Percentiles rank a stretch among this genome's conserved stretches.
These are phyloP conservation scores for Coboldia fuscipes DNA, from an alignment of 1,140 invertebrate genomes.

Conservation along the genomic window DNA sequence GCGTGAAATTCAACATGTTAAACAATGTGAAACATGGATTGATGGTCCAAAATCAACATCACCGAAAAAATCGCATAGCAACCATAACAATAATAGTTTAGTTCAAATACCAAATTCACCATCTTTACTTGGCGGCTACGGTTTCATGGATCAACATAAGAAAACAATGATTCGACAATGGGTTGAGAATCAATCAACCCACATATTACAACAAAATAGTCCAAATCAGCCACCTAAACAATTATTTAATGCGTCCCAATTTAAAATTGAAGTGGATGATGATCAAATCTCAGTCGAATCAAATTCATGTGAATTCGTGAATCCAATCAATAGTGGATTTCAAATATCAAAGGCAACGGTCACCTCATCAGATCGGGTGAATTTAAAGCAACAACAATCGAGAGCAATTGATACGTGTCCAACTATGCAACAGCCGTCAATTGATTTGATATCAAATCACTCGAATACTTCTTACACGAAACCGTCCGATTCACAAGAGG, in stretches of 20 bases:
- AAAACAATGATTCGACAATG: slow-evolving; percentile 83
- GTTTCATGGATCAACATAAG: slow-evolving; percentile 78
- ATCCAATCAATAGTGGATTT: background rate
- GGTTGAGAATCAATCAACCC: slow-evolving; percentile 76
- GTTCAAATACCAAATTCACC: slow-evolving; percentile 11
- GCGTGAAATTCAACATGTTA: slow-evolving; percentile 47
- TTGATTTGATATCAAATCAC: slow-evolving; percentile 14
- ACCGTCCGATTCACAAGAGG: slow-evolving; percentile 16
- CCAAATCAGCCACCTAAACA: slow-evolving; percentile 12
- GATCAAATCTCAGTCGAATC: background rate
- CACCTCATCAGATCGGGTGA: background rate
- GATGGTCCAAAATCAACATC: slow-evolving; percentile 55
- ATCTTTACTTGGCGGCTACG: slow-evolving; percentile 32
- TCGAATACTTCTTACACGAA: background rate
- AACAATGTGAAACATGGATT: slow-evolving; percentile 79
- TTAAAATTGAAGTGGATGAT: no score
- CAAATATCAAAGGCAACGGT: background rate
- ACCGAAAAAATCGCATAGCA: background rate
- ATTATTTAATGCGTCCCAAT: background rate
- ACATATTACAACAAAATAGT: slow-evolving; percentile 28
- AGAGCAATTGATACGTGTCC: no score
- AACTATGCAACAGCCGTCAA: no score
- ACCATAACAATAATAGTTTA: slow-evolving; percentile 12
- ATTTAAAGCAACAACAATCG: no score
- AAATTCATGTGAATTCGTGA: slow-evolving; percentile 1